Percentiles rank a stretch among this genome's conserved stretches.
phyloP scores from a whole-genome alignment of 2,888 invertebrate species.

The Oegoconia quadripuncta region DNA sequence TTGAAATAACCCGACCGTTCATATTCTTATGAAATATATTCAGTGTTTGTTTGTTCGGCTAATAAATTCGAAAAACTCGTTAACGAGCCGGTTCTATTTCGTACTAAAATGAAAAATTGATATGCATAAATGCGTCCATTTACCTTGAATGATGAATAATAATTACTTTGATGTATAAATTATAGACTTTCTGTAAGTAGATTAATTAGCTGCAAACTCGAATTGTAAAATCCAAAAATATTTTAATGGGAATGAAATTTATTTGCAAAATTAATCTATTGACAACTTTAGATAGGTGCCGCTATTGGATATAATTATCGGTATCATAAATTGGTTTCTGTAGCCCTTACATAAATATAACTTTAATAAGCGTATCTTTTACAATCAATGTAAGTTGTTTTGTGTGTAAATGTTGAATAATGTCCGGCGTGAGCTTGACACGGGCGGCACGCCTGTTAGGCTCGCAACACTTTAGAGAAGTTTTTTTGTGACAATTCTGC shows the following conservation, averaged over 20 bases:
- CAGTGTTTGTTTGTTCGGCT: conserved; percentile 52
- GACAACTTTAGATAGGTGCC: neutral
- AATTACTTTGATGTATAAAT: conserved; percentile 56
- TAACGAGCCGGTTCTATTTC: conserved; percentile 56
- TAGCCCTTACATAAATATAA: neutral
- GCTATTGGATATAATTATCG: no score
- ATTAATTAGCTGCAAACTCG: conserved; percentile 52
- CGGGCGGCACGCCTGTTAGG: conserved; percentile 31
- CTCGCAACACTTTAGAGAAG: conserved; percentile 34
- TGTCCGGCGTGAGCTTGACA: conserved; percentile 14
- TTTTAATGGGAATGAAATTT: conserved; percentile 43
- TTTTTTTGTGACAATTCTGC: conserved; percentile 49
- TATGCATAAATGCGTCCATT: conserved; percentile 62
- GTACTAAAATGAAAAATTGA: conserved; percentile 64
- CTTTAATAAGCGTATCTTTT: neutral
- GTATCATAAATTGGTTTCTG: neutral
- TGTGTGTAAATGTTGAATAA: conserved; percentile 14
- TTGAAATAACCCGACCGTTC: conserved; percentile 58
- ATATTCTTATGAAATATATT: conserved; percentile 67
- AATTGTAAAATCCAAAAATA: conserved; percentile 45
- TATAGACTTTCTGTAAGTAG: conserved; percentile 60
- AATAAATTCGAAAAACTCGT: conserved; percentile 59
- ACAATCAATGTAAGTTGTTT: conserved; percentile 7
- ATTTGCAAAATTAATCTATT: conserved; percentile 2
- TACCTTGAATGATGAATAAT: conserved; percentile 72